Base-by-base conservation (phyloP, 2,888 invertebrate species). In the Meliscaeva auricollis region DNA sequence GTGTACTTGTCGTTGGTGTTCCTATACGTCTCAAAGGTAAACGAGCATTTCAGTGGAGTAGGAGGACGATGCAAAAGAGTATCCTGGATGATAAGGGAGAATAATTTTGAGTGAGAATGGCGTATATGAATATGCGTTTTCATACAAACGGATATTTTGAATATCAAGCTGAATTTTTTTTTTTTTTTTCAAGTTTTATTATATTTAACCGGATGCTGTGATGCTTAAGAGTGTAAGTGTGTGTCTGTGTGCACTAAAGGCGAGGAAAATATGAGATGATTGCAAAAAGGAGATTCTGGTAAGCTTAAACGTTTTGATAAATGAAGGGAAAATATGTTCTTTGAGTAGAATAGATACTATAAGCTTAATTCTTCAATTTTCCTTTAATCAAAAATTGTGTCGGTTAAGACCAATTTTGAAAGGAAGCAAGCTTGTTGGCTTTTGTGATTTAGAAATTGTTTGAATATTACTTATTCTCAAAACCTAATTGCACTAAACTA, bases 131-230 rank as follows among this genome's bases (percentile, higher is more conserved):
- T 73, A 68, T 69, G 62, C 69, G 70, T 79, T 48, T n/a, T 35
- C 6, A 58, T 22, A 70, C 74, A 79, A 84, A 79, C 70, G 74
- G 64, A 84, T 84, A 58, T 70, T 79, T 84, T 64, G 38, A 75
- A 79, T 84, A 75, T 79, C 26, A 64, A 22, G 35, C 30, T n/a
- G 44, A 7, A 41, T 8, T 41, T 60, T 38, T 60, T 1, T 15
- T 66, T 48, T 32, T 48, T 32, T 30, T 41, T 13, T 6, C 5
- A 30, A 13, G 44, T 30, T n/a, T 60, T 30, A n/a, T 5, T 60
- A 35, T 58, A 26, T 32, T 48, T 13, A 7, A 15, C 6, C n/a
- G 35, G 11, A 58, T 48, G 35, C 6, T 35, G 26, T 58, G 17
- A 13, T 26, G 38, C 11, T 73, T 22, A 20, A n/a, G 35, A 20